Conservation (phyloP, 1,140 invertebrate genomes). For the Ooceraea biroi region DNA sequence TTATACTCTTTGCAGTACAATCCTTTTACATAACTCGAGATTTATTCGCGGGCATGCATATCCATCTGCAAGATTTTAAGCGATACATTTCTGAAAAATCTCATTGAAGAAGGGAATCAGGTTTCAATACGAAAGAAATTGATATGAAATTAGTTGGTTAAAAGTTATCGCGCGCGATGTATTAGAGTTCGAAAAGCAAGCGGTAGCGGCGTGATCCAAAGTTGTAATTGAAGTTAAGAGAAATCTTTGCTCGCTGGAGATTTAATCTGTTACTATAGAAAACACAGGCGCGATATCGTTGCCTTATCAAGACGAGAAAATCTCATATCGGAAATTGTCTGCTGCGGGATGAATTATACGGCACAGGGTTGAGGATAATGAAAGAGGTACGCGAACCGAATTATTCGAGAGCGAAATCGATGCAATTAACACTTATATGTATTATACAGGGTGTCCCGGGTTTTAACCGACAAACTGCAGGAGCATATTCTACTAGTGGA, state of each 20-base stretch:
- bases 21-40: conserved; percentile 44
- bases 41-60: conserved; percentile 3
- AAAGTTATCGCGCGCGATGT: conserved; percentile 45
- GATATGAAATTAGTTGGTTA: conserved; percentile 44
- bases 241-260: conserved; percentile 48
- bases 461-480: too few relatives aligned
- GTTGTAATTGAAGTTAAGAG: conserved; percentile 59
- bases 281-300: conserved; percentile 53
- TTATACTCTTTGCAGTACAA: conserved; percentile 48
- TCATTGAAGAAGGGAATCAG: conserved; percentile 7
- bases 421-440: conserved; percentile 68
- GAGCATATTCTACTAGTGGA: too few relatives aligned
- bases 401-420: conserved; percentile 62
- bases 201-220: conserved; percentile 18
- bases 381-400: conserved; percentile 51
- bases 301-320: conserved; percentile 45
- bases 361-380: conserved; percentile 55
- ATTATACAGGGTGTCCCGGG: too few relatives aligned
- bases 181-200: conserved; percentile 36
- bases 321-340: conserved; percentile 60
- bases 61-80: conserved; percentile 8
- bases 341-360: conserved; percentile 66
- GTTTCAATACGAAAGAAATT: conserved; percentile 17
- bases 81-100: conserved; percentile 13
- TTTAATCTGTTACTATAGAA: conserved; percentile 60